Evolutionary conservation across 1,140 invertebrate species (phyloP).

Genomic region (Anastrepha obliqua): DNA sequence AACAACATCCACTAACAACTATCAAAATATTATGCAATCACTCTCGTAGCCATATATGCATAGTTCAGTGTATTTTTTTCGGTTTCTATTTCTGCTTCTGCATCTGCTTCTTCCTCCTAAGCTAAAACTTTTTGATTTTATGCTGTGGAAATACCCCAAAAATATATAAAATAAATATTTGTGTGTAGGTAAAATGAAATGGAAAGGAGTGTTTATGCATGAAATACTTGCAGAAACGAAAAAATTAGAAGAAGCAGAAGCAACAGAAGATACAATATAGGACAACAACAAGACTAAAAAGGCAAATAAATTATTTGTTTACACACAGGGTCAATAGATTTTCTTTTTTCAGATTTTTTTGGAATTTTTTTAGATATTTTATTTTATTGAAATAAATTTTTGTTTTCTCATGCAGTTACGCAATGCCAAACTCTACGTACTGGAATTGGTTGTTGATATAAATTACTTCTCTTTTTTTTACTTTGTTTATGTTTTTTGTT

Average conservation of each 20-base stretch:
- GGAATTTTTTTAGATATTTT: neutral
- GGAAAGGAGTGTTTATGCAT: neutral
- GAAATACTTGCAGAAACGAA: neutral
- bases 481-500: neutral
- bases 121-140: too few relatives aligned
- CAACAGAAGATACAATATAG: neutral
- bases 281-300: neutral
- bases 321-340: neutral
- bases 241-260: neutral
- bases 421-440: neutral
- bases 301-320: neutral
- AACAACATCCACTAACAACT: neutral
- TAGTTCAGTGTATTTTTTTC: neutral
- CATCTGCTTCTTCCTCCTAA: too few relatives aligned
- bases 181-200: neutral
- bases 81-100: neutral
- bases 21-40: conserved; percentile 9
- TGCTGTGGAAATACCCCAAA: too few relatives aligned
- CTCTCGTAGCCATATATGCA: neutral
- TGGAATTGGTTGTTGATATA: neutral
- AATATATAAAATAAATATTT: neutral
- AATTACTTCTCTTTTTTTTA: neutral
- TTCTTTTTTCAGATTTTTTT: too few relatives aligned
- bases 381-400: neutral
- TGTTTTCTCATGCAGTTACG: neutral